These are phyloP conservation scores for Chaetodon trifascialis DNA, from an alignment of 2,113 vertebrate species.

Conservation along the genomic window DNA sequence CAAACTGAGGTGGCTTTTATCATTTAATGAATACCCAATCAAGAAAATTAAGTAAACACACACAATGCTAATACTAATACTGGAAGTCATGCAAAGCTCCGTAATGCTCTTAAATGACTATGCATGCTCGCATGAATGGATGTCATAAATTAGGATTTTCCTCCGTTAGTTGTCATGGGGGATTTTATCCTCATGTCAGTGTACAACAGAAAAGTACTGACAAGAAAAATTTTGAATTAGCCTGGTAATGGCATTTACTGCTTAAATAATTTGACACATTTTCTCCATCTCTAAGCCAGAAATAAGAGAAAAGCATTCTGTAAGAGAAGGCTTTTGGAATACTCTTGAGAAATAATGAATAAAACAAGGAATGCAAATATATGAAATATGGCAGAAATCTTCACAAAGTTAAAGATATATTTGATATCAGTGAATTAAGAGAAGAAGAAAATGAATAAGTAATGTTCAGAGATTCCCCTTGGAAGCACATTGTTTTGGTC, in stretches of 20 bases:
- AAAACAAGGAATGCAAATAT: slow-evolving; percentile 58
- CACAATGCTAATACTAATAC: slow-evolving; percentile 36
- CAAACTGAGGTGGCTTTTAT: slow-evolving; percentile 23
- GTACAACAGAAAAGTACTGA: slow-evolving; percentile 42
- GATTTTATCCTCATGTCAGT: slow-evolving; percentile 45
- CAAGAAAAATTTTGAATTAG: slow-evolving; percentile 57
- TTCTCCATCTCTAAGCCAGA: slow-evolving; percentile 3
- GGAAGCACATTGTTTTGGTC: slow-evolving; percentile 26
- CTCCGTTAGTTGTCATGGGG: slow-evolving; percentile 23
- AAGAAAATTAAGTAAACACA: slow-evolving; percentile 30
- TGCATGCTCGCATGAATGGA: slow-evolving; percentile 38
- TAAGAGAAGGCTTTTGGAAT: slow-evolving; percentile 47
- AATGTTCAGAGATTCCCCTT: slow-evolving; percentile 20
- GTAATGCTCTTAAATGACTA: slow-evolving; percentile 52
- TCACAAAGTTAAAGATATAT: slow-evolving; percentile 55
- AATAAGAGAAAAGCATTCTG: slow-evolving; percentile 42
- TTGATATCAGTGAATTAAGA: slow-evolving; percentile 62
- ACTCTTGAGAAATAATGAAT: slow-evolving; percentile 64
- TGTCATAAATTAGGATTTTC: slow-evolving; percentile 45
- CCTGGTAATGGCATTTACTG: slow-evolving; percentile 38
- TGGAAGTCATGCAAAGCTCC: slow-evolving; percentile 35
- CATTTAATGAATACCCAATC: slow-evolving; percentile 37
- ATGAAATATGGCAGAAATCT: slow-evolving; percentile 44
- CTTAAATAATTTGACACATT: slow-evolving; percentile 57
- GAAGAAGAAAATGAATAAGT: slow-evolving; percentile 40